phyloP scores from a whole-genome alignment of 1,140 invertebrate genomes.

The Trichonephila clavata region DNA sequence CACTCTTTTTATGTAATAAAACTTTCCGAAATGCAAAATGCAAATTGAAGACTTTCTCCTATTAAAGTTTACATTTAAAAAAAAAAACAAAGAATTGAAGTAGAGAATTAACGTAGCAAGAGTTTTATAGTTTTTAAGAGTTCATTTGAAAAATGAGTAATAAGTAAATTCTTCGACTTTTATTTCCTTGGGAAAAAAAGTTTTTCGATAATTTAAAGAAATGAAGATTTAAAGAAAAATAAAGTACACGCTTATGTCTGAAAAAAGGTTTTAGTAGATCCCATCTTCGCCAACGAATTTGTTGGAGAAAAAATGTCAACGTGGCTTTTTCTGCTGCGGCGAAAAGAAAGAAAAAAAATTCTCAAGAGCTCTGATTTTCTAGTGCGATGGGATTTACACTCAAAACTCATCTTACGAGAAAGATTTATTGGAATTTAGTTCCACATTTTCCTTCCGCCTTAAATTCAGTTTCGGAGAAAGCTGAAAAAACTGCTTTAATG shows the following conservation, averaged over 20 bases:
- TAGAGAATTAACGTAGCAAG: conserved; percentile 41
- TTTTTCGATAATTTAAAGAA: conserved; percentile 38
- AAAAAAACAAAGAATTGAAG: background rate
- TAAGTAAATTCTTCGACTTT: conserved; percentile 30
- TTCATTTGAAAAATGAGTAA: conserved; percentile 54
- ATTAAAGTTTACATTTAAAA: background rate
- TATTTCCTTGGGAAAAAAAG: conserved; percentile 14
- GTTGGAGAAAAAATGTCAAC: background rate
- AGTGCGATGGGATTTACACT: conserved; percentile 63
- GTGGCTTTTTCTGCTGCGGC: background rate
- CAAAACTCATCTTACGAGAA: conserved; percentile 48
- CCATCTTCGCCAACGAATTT: conserved; percentile 34
- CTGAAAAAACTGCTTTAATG: conserved; percentile 20
- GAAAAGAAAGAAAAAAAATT: background rate
- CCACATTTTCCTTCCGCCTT: conserved; percentile 47
- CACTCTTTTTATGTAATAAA: background rate
- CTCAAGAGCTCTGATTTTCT: conserved; percentile 49
- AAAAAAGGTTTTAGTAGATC: conserved; percentile 37
- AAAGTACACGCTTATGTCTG: background rate
- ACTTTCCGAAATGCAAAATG: background rate
- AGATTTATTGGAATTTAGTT: conserved; percentile 61
- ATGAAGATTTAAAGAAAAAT: background rate
- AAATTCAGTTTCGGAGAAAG: conserved; percentile 41
- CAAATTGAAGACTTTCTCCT: background rate
- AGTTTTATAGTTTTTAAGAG: background rate